These are phyloP conservation scores for Schizothorax lantsangensis DNA, from an alignment of 2,797 vertebrate genomes.

Conservation along the genomic window DNA sequence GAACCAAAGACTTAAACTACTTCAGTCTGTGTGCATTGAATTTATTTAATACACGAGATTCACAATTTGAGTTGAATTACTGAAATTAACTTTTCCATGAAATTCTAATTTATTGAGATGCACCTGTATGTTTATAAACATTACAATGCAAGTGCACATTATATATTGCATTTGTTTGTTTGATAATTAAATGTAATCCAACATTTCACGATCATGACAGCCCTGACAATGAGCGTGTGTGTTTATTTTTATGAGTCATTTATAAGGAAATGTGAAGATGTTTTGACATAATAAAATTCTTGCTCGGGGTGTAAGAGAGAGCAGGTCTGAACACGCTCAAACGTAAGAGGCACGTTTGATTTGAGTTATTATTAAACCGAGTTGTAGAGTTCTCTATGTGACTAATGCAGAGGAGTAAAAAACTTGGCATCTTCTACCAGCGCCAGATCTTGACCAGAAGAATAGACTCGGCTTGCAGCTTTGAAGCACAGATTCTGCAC, in stretches of 20 bases:
- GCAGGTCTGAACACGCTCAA: conserved; percentile 45
- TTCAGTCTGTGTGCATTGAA: too few species aligned
- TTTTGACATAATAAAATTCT: conserved; percentile 2
- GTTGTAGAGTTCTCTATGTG: conserved; percentile 16
- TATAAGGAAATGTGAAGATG: conserved; percentile 13
- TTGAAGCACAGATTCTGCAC: conserved; percentile 43
- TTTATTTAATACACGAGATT: too few species aligned
- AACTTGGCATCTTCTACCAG: neutral
- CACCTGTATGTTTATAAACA: neutral
- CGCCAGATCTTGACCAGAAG: neutral
- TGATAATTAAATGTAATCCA: neutral
- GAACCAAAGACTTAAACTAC: too few species aligned
- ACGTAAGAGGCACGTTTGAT: neutral
- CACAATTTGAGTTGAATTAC: too few species aligned
- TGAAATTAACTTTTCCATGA: too few species aligned
- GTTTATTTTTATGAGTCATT: conserved; percentile 15
- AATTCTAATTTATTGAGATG: too few species aligned
- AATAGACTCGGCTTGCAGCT: conserved; percentile 21
- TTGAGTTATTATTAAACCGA: conserved; percentile 15
- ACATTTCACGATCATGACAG: neutral
- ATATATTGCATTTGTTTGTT: neutral
- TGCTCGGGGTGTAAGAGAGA: neutral
- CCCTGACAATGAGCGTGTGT: neutral
- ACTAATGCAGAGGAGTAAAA: conserved; percentile 36
- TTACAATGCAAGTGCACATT: neutral